Evolutionary conservation across 2,113 vertebrate genomes (phyloP).

Genomic region (Centrocercus urophasianus): DNA sequence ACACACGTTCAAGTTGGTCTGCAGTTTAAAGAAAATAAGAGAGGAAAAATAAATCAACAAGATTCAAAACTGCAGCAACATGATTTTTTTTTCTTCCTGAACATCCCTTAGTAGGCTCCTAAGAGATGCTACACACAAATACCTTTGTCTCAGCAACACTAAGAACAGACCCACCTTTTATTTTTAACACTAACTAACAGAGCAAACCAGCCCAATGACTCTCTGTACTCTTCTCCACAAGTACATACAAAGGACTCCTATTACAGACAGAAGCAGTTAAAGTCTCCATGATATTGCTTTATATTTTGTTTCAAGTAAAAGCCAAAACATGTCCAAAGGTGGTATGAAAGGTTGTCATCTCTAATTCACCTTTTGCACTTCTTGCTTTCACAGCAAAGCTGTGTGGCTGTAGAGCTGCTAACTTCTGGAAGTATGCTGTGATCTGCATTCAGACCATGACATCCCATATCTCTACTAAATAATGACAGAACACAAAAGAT

Average conservation of each 20-base stretch:
- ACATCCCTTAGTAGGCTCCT: not conserved
- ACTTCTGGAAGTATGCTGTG: not conserved
- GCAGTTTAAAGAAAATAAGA: conserved; percentile 10
- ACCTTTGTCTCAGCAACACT: not conserved
- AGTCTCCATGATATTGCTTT: not conserved
- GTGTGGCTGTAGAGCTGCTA: accelerated
- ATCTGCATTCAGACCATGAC: not conserved
- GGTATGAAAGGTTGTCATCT: not conserved
- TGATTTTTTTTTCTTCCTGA: not conserved
- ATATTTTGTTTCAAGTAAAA: not conserved
- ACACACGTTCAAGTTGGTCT: conserved; percentile 99
- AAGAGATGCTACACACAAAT: not conserved
- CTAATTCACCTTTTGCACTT: not conserved
- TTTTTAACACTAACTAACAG: not conserved
- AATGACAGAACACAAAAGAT: not conserved
- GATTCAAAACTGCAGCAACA: not conserved
- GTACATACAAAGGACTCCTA: not conserved
- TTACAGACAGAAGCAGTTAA: not conserved
- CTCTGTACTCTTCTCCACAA: not conserved
- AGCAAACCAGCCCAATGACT: not conserved
- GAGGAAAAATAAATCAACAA: not conserved
- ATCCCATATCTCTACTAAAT: not conserved
- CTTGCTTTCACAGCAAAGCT: not conserved
- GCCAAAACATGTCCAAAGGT: not conserved
- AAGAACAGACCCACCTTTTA: not conserved